Evolutionary conservation across 1,140 invertebrate species (phyloP), one percentile per base, ranked within the genome.

Genomic region (Apis florea): DNA sequence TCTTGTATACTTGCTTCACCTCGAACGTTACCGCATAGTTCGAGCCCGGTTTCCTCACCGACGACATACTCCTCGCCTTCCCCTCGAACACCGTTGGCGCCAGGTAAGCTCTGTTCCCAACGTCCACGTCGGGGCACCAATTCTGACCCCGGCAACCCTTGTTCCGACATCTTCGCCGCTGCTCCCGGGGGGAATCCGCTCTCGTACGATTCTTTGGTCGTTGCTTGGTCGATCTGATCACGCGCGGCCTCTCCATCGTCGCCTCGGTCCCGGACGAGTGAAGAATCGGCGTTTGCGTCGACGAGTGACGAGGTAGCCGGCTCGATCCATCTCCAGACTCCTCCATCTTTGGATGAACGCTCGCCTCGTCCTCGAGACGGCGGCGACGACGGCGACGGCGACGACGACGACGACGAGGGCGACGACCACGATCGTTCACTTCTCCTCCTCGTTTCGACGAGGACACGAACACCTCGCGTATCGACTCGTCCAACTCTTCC

Each of bases 21-120:
- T 95, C 95, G 91, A 96, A 96, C 21, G 95, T 96, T 79, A 95
- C 95, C 66, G 95, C 95, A 92, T 96, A 96, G 87, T 94, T 95
- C 24, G 93, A 94, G 66, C 92, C 93, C 53, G 94, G 91, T 53
- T 94, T 94, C 31, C 94, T 93, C 76, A 94, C 90, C 49, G 94
- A 93, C 70, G 95, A 95, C 94, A 95, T 94, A 54, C 95, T 96
- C 24, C 95, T 94, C 26, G 94, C 95, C 88, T 95, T 95, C 49
- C 95, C 95, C 91, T 95, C 95, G 91, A 96, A 96, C 21, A 96
- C 95, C 15, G 95, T 95, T 71, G 95, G 95, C 79, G 95, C 95
- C 53, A 94, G 91, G 88, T 92, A 95, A 11, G 95, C 95, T 61
- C 95, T 90, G 82, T 95, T 95, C 47, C 95, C 94, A 24, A 95